Evolutionary conservation across 2,888 invertebrate genomes (phyloP).

Genomic region (Netelia melanura): DNA sequence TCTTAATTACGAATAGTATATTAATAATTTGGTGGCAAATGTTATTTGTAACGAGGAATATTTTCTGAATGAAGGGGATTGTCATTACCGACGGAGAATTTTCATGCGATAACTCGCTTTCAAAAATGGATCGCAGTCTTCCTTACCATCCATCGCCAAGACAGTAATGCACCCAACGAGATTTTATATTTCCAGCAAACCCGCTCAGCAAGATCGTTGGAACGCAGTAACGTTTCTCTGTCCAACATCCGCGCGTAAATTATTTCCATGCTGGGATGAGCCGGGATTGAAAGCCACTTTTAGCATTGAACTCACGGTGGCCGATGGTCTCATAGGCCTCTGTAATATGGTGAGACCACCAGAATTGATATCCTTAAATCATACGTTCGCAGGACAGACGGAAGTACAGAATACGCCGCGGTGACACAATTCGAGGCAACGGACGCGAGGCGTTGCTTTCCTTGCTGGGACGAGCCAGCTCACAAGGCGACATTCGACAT

Average conservation of each 20-base stretch:
- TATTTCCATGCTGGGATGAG: constrained; percentile 88
- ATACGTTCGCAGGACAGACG: constrained; percentile 86
- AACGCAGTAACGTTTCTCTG: constrained; percentile 85
- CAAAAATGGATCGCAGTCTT: no score
- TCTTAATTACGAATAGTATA: no score
- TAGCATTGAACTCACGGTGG: constrained; percentile 82
- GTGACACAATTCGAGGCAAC: constrained; percentile 97
- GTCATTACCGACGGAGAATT: no score
- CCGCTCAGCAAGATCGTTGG: constrained; percentile 71
- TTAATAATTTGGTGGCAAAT: no score
- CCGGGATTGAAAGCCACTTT: constrained; percentile 87
- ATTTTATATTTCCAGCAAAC: constrained; percentile 53
- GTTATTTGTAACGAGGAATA: no score
- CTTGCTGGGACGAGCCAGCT: constrained; percentile 99
- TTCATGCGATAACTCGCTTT: no score
- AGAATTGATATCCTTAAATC: constrained; percentile 51
- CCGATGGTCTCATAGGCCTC: constrained; percentile 83
- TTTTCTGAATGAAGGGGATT: no score
- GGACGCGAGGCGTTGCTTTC: constrained; percentile 96
- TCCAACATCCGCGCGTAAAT: constrained; percentile 83
- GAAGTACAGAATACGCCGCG: constrained; percentile 93
- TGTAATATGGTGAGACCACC: constrained; percentile 86
- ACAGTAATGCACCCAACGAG: not conserved
- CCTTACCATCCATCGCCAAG: no score
- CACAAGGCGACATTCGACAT: constrained; percentile 98